Evolutionary conservation across 2,797 vertebrate species (phyloP).

Genomic region (Sciurus vulgaris): DNA sequence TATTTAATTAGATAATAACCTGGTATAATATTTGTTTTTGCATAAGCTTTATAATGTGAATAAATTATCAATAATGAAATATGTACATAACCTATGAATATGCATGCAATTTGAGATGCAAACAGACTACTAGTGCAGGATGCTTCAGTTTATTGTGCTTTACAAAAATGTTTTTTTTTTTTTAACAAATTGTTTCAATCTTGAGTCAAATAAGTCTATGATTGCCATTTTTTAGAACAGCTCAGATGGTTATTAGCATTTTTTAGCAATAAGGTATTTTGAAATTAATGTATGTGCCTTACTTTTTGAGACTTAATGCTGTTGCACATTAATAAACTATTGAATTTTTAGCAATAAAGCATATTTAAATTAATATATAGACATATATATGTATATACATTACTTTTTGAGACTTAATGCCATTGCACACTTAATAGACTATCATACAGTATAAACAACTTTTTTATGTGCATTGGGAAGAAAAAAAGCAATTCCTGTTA

Average conservation of each 20-base stretch:
- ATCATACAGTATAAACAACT: background rate
- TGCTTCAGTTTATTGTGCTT: background rate
- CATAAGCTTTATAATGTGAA: background rate
- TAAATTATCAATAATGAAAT: background rate
- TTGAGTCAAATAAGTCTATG: background rate
- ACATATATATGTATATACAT: too few species aligned
- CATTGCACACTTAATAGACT: background rate
- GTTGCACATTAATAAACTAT: background rate
- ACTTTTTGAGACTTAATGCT: background rate
- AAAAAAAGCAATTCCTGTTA: background rate
- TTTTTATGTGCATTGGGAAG: background rate
- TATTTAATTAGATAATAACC: background rate
- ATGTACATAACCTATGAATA: background rate
- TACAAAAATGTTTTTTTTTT: background rate
- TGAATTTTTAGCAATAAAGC: too few species aligned
- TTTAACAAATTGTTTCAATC: background rate
- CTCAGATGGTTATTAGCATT: background rate
- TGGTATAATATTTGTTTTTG: background rate
- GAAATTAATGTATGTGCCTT: background rate
- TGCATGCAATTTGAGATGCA: background rate
- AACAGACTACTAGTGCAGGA: background rate
- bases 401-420: background rate
- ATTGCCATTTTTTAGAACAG: background rate
- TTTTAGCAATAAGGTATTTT: background rate
- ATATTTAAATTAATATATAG: too few species aligned